Evolutionary conservation across 1,140 invertebrate species (phyloP), one percentile per base, ranked within the genome.

Genomic region (Matsumurasca onukii): DNA sequence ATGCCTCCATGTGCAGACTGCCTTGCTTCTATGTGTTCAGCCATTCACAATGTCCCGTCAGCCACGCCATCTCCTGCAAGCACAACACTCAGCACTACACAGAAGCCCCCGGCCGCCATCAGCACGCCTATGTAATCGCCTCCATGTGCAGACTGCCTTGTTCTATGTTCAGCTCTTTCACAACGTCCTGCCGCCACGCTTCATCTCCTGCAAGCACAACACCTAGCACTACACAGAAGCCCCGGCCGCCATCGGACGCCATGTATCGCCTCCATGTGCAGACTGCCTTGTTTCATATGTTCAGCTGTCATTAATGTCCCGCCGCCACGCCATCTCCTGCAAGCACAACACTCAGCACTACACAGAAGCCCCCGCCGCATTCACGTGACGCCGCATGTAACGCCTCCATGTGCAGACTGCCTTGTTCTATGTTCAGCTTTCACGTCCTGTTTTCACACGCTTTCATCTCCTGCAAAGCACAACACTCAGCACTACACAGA

Each of bases 351-450:
- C 86, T 63, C 22, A 79, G 17, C 34, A 80, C 77, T 0, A 87
- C 45, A 1, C 81, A 71, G 68, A 81, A 82, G 2, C 89, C 88
- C 17, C 89, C 89, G 17, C 82, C 83, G n/a, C n/a, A n/a, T n/a
- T n/a, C n/a, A n/a, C n/a, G n/a, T n/a, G n/a, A n/a, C n/a, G n/a
- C n/a, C 3, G 75, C n/a, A n/a, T n/a, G n/a, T n/a, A n/a, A n/a
- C n/a, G n/a, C n/a, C 1, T 76, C 66, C 1, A 69, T 67, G n/a
- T 77, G 77, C 17, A 87, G 80, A 3, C 73, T 73, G 3, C 83
- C 84, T 20, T 75, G 76, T 59, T 81, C 78, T 15, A 78, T 82
- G 80, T 67, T 86, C 85, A 45, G 79, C 75, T 12, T 78, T 84
- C 66, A 81, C 70, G 17, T 34, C 34, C n/a, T 67, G n/a, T 67